Evolutionary conservation across 64 coral and sea anemone genomes (phyloP), one percentile per base, ranked within the genome.

Genomic region (Porites australiensis): DNA sequence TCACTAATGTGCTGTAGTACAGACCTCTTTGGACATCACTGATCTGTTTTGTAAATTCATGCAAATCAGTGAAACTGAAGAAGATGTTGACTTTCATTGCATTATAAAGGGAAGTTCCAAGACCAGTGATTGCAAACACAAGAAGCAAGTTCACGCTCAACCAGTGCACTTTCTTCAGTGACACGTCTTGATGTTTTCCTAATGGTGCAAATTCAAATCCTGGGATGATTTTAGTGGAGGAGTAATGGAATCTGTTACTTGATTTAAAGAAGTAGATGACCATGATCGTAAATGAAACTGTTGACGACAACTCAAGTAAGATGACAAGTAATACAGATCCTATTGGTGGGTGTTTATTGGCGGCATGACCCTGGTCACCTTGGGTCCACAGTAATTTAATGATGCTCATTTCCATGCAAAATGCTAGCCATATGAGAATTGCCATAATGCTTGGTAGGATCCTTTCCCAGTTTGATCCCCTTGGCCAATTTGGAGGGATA

Each of bases 211-310:
- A 92, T 18, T 92, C 70, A 92, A 92, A 92, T 15, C 73, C 67
- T 74, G 94, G 94, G 16, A 91, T 86, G 61, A 96, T 52, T 75
- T 71, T 96, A 18, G 75, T 67, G 16, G 66, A 55, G 0, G 83
- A 79, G 73, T 77, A 84, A 50, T 88, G 73, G 50, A 96, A 92
- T 46, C 49, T 87, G 54, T 96, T 92, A 51, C 13, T 27, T 48
- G 57, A 27, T 70, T 80, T 96, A 77, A 92, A 96, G 75, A 96
- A 96, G 23, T 96, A 96, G 27, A 63, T 57, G 4, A 96, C 49
- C 18, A 87, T 73, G 50, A 96, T 48, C 5, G 90, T 96, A 23
- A 96, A 96, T 18, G 94, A 92, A 13, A 69, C 58, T 48, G 94
- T 77, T 58, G 82, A 77, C 4, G 94, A 89, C 6, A 89, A 77